phyloP scores from a whole-genome alignment of 2,888 invertebrate species.

The Lagria hirta region DNA sequence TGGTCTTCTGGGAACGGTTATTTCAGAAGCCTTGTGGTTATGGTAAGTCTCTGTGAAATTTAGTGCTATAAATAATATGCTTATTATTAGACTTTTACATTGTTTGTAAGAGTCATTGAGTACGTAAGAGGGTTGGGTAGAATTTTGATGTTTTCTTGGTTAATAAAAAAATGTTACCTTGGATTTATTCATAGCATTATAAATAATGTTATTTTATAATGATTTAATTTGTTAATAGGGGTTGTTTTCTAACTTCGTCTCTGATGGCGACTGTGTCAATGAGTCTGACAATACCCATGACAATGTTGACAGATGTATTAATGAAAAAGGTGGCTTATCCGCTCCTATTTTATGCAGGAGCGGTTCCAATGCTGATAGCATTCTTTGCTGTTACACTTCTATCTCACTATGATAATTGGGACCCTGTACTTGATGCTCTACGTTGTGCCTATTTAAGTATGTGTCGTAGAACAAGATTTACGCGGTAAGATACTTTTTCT shows the following conservation, averaged over 20 bases:
- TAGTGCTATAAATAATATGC: background rate
- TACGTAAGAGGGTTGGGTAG: too few relatives aligned
- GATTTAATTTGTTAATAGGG: slow-evolving; percentile 65
- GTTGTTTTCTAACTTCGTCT: slow-evolving; percentile 90
- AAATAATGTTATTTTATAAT: background rate
- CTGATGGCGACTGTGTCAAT: slow-evolving; percentile 85
- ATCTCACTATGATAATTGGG: slow-evolving; percentile 79
- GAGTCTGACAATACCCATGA: slow-evolving; percentile 84
- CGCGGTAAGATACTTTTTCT: slow-evolving; percentile 54
- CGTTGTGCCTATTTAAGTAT: slow-evolving; percentile 57
- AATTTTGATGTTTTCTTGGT: background rate
- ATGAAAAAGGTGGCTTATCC: slow-evolving; percentile 69
- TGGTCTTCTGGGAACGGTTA: slow-evolving; percentile 86
- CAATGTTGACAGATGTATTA: slow-evolving; percentile 81
- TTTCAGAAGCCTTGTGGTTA: slow-evolving; percentile 90
- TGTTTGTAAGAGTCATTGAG: too few relatives aligned
- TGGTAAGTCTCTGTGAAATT: slow-evolving; percentile 61
- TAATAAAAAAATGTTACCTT: background rate
- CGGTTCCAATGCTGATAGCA: slow-evolving; percentile 74
- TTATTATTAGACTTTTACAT: slow-evolving; percentile 5
- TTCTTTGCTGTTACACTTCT: slow-evolving; percentile 71
- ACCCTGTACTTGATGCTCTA: slow-evolving; percentile 67
- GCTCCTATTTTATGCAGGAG: slow-evolving; percentile 74
- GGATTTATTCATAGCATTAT: too few relatives aligned
- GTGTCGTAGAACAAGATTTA: slow-evolving; percentile 55